A percentile compares a stretch with the other conserved stretches of the same genome.
Conservation (phyloP, 2,797 vertebrate genomes). For the Rhinoraja longicauda region DNA sequence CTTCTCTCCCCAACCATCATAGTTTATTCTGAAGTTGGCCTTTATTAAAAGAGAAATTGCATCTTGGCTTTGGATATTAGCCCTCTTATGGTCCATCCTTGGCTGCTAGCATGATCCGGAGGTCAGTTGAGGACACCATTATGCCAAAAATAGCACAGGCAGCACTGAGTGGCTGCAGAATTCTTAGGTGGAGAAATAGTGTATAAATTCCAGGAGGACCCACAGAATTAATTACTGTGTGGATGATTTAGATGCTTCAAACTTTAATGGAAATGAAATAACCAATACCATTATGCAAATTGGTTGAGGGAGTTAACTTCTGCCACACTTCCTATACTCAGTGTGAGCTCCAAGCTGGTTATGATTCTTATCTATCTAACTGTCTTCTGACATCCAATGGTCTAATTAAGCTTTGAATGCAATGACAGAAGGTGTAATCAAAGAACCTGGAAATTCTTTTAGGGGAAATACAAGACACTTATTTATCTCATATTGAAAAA, state of each 20-base stretch:
- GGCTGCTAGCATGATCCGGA: not conserved
- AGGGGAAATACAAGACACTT: not conserved
- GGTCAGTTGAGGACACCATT: not conserved
- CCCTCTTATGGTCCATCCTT: not conserved
- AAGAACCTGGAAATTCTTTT: not conserved
- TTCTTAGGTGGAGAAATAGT: not conserved
- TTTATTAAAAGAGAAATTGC: not conserved
- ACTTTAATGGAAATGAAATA: not conserved
- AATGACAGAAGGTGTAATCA: not conserved
- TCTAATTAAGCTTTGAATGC: not conserved
- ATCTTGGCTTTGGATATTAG: not conserved
- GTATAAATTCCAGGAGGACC: not conserved
- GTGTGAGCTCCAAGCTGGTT: not conserved
- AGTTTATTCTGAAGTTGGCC: not conserved
- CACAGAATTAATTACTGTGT: not conserved
- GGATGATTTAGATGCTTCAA: not conserved
- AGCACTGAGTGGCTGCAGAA: too few relatives aligned
- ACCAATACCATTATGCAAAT: not conserved
- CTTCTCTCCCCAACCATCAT: conserved; percentile 33
- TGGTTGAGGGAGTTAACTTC: not conserved
- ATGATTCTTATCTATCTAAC: not conserved
- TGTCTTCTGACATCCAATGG: not conserved
- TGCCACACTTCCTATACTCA: not conserved
- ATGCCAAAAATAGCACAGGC: not conserved
- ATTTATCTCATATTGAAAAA: not conserved